Evolutionary conservation across 2,113 vertebrate genomes (phyloP), one percentile per base, ranked within the genome.

Genomic region (Platichthys flesus): DNA sequence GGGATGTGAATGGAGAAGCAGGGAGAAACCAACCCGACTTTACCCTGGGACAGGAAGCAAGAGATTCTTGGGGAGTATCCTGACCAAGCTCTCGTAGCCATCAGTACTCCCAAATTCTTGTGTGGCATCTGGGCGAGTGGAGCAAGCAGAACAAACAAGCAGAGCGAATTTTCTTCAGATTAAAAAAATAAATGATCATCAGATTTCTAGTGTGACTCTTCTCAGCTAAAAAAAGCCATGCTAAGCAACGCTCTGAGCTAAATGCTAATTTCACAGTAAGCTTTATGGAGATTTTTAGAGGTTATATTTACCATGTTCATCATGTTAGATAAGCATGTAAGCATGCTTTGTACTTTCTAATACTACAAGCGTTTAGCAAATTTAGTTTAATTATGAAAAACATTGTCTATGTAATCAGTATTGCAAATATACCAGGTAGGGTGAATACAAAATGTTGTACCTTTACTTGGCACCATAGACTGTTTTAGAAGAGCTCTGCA

Each of bases 31-130:
- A 86, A 82, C 67, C 58, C 21, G 35, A 72, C 79, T 85, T 70
- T 82, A 79, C 56, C 58, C 78, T 16, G 73, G 72, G 88, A 90
- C 86, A 92, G 91, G 91, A 94, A 93, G 89, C 88, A 71, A 79
- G 76, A 87, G 81, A 85, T 88, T 89, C 79, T 88, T 71, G 77
- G 79, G 84, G 81, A 90, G 65, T 73, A 84, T 78, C 69, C 83
- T 91, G 90, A 91, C 90, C 84, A 42, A 80, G 63, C 76, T 81
- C 83, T 81, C 77, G 69, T 66, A 75, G 82, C 65, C 45, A 58
- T 69, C 82, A 62, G 63, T 69, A 89, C 79, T 89, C 80, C 88
- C 67, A 67, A 70, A 83, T 89, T 83, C 80, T 80, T 87, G 67
- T 82, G 82, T 89, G 77, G 78, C 78, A 85, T 81, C 57, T 83